Percentiles rank a stretch among this genome's conserved stretches.
Evolutionary conservation across 2,797 vertebrate genomes (phyloP).

Genomic region (Danio albolineatus): DNA sequence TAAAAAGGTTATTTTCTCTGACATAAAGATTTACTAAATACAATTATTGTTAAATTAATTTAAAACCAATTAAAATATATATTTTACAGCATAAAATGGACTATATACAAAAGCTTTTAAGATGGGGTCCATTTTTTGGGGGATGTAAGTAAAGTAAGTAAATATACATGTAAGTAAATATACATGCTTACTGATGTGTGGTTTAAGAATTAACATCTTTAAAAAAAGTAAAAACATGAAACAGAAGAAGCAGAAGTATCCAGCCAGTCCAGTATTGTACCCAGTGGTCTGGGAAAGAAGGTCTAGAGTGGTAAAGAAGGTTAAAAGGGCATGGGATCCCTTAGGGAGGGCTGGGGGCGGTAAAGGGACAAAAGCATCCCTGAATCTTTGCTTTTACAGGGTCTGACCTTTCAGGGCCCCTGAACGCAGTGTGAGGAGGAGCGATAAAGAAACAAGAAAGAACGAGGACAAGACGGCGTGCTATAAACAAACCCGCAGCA

Average conservation of each 20-base stretch:
- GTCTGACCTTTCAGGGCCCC: conserved; percentile 34
- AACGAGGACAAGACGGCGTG: background rate
- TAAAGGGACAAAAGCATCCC: conserved; percentile 20
- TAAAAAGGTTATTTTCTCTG: too few species aligned
- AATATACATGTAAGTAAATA: too few species aligned
- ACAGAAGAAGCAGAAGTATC: conserved; percentile 14
- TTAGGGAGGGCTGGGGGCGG: conserved; percentile 12
- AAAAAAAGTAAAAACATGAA: conserved; percentile 59
- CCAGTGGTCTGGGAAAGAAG: conserved; percentile 20
- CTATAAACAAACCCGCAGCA: conserved; percentile 7
- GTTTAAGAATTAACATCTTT: background rate
- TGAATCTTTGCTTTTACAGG: background rate
- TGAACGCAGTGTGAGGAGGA: conserved; percentile 5
- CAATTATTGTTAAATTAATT: too few species aligned
- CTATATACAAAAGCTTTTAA: too few species aligned
- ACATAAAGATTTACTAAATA: too few species aligned
- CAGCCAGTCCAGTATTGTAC: background rate
- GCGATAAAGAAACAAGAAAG: background rate
- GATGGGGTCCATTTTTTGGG: too few species aligned
- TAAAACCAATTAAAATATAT: too few species aligned
- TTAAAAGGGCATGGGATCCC: conserved; percentile 46
- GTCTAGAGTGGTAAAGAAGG: conserved; percentile 24
- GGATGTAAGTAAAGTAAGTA: too few species aligned
- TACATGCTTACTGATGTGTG: too few species aligned
- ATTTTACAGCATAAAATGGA: too few species aligned